A percentile compares a stretch with the other conserved stretches of the same genome.
These are phyloP conservation scores for Noctua janthe DNA, from an alignment of 2,888 invertebrate genomes.

Conservation along the genomic window DNA sequence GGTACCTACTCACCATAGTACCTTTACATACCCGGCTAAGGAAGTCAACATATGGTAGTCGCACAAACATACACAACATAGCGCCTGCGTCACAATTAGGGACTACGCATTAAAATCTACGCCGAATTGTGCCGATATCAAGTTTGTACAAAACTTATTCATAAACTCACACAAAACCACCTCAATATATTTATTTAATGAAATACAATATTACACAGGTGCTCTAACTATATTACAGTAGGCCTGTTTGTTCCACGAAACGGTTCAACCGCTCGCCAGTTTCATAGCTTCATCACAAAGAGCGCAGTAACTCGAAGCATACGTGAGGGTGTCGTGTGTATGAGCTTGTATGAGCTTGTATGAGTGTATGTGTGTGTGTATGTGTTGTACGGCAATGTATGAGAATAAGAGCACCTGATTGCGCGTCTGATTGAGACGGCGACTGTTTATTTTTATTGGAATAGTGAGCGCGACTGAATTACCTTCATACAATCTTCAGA, in stretches of 20 bases:
- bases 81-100: neutral
- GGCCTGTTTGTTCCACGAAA: neutral
- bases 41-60: too few species aligned
- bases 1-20: neutral
- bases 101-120: neutral
- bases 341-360: constrained; percentile 56
- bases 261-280: constrained; percentile 58
- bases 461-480: constrained; percentile 73
- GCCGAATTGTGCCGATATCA: neutral
- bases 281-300: constrained; percentile 72
- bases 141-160: neutral
- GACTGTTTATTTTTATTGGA: constrained; percentile 82
- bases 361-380: constrained; percentile 20
- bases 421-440: constrained; percentile 82
- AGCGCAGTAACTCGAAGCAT: constrained; percentile 74
- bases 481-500: constrained; percentile 71
- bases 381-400: constrained; percentile 66
- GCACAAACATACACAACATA: neutral
- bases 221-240: neutral
- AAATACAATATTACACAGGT: neutral
- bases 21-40: neutral
- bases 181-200: too few species aligned
- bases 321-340: constrained; percentile 65
- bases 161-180: too few species aligned
- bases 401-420: constrained; percentile 88